A percentile compares a stretch with the other conserved stretches of the same genome.
Conservation (phyloP, 2,888 invertebrate species). For the Aphodius sticticus region DNA sequence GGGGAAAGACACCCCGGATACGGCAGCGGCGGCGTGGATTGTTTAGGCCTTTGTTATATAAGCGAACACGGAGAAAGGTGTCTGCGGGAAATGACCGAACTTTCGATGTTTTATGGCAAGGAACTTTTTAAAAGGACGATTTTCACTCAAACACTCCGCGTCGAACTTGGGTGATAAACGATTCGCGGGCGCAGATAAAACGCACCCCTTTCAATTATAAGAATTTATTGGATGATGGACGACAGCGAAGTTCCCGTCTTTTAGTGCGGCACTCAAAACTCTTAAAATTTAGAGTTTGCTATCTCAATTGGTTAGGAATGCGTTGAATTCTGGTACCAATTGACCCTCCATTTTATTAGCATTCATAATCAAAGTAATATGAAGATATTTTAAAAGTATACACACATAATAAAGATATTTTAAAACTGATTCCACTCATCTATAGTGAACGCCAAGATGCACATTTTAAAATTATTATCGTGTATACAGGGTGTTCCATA, state of each 20-base stretch:
- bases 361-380: too few relatives aligned
- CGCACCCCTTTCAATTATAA: constrained; percentile 4
- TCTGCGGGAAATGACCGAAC: background rate
- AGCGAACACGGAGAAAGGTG: constrained; percentile 4
- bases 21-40: background rate
- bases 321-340: background rate
- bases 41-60: background rate
- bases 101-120: background rate
- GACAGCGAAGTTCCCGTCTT: background rate
- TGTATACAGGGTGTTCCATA: too few relatives aligned
- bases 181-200: constrained; percentile 4
- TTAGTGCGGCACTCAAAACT: background rate
- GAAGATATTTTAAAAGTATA: too few relatives aligned
- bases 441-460: too few relatives aligned
- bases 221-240: constrained; percentile 4
- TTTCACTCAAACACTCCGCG: background rate
- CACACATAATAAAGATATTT: too few relatives aligned
- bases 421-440: too few relatives aligned
- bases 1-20: background rate
- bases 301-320: background rate
- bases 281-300: background rate
- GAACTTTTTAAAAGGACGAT: constrained; percentile 4
- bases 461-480: too few relatives aligned
- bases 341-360: background rate
- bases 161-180: constrained; percentile 4